A percentile compares a stretch with the other conserved stretches of the same genome.
These are phyloP conservation scores for Platycheirus rosarum DNA, from an alignment of 2,888 invertebrate genomes.

Conservation along the genomic window DNA sequence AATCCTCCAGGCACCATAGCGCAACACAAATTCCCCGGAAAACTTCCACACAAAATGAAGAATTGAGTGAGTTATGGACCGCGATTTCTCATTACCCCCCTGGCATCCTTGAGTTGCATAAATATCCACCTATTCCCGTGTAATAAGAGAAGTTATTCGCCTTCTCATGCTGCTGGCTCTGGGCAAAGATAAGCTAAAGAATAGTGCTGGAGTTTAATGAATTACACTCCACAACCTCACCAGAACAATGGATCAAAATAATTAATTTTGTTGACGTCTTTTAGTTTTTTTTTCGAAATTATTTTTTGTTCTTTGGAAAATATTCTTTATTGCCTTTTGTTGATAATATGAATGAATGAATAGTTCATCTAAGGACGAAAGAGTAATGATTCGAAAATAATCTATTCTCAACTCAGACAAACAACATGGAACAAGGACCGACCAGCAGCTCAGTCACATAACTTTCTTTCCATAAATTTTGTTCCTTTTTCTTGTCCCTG, in stretches of 20 bases:
- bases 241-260: constrained; percentile 23
- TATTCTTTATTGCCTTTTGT: not conserved
- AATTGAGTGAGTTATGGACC: constrained; percentile 54
- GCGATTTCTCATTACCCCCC: constrained; percentile 40
- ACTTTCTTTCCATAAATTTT: constrained; percentile 32
- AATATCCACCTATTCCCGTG: constrained; percentile 22
- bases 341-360: constrained; percentile 2
- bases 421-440: constrained; percentile 38
- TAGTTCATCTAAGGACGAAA: constrained; percentile 21
- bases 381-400: constrained; percentile 49
- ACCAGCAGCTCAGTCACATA: constrained; percentile 38
- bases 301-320: not conserved
- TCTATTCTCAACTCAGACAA: constrained; percentile 49
- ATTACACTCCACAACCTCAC: constrained; percentile 24
- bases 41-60: not conserved
- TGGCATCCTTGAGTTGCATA: constrained; percentile 15
- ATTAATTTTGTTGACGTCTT: constrained; percentile 52
- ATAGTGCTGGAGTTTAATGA: constrained; percentile 23
- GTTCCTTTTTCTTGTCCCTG: not conserved
- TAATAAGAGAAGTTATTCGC: constrained; percentile 26
- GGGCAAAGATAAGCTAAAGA: constrained; percentile 23
- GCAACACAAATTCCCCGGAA: not conserved
- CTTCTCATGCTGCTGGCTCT: not conserved
- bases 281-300: not conserved
- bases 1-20: not conserved